A percentile compares a stretch with the other conserved stretches of the same genome.
Evolutionary conservation across 2,888 invertebrate species (phyloP).

Genomic region (Gymnoscelis rufifasciata): DNA sequence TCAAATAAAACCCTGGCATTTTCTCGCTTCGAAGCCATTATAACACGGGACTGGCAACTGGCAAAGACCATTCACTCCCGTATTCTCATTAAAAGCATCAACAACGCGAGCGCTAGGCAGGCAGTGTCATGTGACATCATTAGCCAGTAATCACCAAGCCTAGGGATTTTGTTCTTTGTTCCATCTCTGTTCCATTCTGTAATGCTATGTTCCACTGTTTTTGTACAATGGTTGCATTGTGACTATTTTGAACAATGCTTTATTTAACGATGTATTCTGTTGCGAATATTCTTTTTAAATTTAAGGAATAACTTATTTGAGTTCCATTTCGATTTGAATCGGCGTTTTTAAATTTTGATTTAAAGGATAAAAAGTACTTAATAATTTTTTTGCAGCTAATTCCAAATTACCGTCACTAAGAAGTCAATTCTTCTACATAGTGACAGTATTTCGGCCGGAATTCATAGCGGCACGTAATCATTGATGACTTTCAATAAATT

Average conservation of each 20-base stretch:
- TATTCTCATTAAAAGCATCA: constrained; percentile 22
- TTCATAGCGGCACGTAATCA: no score
- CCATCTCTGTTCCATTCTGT: constrained; percentile 2
- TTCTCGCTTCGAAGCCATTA: neutral
- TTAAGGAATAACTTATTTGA: no score
- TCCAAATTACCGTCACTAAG: no score
- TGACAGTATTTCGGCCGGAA: no score
- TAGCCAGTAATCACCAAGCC: constrained; percentile 22
- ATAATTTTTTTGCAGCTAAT: no score
- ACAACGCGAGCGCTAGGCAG: constrained; percentile 13
- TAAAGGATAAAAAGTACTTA: no score
- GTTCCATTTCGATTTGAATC: no score
- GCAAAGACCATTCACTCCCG: constrained; percentile 22
- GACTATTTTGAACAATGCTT: neutral
- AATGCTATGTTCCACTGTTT: constrained; percentile 5
- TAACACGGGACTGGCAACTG: constrained; percentile 11
- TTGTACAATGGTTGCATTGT: neutral
- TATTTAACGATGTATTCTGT: neutral
- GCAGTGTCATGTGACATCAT: constrained; percentile 20
- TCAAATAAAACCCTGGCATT: neutral
- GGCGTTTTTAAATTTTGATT: no score
- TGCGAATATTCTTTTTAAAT: neutral
- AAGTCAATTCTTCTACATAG: no score
- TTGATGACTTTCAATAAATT: no score
- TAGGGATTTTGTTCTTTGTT: constrained; percentile 17